Conservation (phyloP, 1,140 invertebrate species). For the Tetramorium parvispinum region DNA sequence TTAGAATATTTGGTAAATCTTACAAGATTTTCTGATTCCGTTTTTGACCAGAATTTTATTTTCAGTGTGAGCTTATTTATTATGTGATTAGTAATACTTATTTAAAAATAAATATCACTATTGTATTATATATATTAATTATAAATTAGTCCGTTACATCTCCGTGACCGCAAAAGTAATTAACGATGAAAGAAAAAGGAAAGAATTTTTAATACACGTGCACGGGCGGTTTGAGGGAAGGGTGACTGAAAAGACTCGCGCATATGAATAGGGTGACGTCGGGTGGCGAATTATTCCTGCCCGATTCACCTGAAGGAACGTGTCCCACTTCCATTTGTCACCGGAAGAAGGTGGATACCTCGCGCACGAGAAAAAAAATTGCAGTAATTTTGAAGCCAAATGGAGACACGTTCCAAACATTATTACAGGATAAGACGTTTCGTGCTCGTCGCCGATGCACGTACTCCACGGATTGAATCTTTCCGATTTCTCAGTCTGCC, state of each 20-base stretch:
- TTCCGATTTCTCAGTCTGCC: not conserved
- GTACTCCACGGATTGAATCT: slow-evolving; percentile 15
- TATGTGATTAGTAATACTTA: not conserved
- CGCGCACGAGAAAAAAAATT: slow-evolving; percentile 48
- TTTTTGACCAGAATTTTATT: too few relatives aligned
- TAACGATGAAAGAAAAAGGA: not conserved
- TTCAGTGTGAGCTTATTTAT: too few relatives aligned
- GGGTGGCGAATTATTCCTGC: slow-evolving; percentile 15
- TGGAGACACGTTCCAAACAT: slow-evolving; percentile 50
- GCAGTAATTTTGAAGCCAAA: slow-evolving; percentile 43
- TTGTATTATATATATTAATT: too few relatives aligned
- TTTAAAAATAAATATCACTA: not conserved
- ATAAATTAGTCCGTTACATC: not conserved
- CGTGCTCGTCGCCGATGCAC: not conserved
- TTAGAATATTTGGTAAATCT: too few relatives aligned
- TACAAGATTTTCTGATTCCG: too few relatives aligned
- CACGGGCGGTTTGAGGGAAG: not conserved
- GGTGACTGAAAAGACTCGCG: not conserved
- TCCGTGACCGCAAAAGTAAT: not conserved
- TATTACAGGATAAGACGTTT: slow-evolving; percentile 28
- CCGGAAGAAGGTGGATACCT: slow-evolving; percentile 37
- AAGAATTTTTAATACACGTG: not conserved
- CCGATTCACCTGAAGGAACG: slow-evolving; percentile 33
- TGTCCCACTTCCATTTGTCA: slow-evolving; percentile 50
- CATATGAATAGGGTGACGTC: not conserved